Percentiles rank a stretch among this genome's conserved stretches.
phyloP scores from a whole-genome alignment of 2,113 vertebrate species.

The Paradoxurus hermaphroditus region DNA sequence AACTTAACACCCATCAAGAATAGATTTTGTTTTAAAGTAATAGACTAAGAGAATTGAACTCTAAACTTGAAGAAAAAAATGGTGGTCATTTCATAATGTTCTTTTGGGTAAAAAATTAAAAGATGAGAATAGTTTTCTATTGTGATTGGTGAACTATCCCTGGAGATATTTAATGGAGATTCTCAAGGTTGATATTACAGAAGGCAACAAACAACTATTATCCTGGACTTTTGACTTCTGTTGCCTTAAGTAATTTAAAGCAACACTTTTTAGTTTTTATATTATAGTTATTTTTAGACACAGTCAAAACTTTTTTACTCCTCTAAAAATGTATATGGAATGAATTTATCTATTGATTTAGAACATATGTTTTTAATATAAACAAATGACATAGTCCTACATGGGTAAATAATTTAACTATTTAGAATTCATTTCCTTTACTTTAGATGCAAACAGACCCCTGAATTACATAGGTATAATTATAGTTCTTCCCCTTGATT shows the following conservation, averaged over 20 bases:
- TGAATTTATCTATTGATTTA: slow-evolving; percentile 37
- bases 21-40: not conserved
- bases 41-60: not conserved
- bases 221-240: not conserved
- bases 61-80: not conserved
- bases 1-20: not conserved
- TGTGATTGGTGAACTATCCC: not conserved
- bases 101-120: not conserved
- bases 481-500: not conserved
- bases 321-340: not conserved
- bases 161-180: not conserved
- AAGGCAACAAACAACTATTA: not conserved
- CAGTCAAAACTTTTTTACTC: not conserved
- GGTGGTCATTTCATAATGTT: not conserved
- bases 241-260: slow-evolving; percentile 1
- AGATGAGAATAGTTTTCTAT: not conserved
- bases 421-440: slow-evolving; percentile 61
- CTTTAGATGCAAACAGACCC: slow-evolving; percentile 14
- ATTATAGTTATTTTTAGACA: not conserved
- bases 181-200: not conserved
- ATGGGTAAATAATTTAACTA: slow-evolving; percentile 60
- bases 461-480: not conserved
- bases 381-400: slow-evolving; percentile 23
- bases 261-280: not conserved
- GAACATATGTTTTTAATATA: slow-evolving; percentile 55